Conservation (phyloP, 2,888 invertebrate species). For the Eilema griseolum region DNA sequence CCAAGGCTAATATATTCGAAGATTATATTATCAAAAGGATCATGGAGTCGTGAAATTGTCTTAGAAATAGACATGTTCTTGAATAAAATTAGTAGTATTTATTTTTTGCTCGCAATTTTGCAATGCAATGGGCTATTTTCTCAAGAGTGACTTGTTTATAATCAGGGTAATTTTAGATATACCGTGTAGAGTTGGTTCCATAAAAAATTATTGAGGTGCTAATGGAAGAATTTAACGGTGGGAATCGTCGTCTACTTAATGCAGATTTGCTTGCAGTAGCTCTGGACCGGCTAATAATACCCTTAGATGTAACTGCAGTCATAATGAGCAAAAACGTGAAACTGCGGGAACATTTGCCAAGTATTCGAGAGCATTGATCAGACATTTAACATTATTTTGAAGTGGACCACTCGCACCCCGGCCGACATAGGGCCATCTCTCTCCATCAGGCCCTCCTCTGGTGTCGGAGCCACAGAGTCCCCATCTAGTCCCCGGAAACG, state of each 20-base stretch:
- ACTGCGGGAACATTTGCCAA: background rate
- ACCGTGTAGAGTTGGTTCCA: background rate
- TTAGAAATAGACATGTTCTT: slow-evolving; percentile 4
- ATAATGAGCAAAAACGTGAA: background rate
- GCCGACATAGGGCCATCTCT: too few species aligned
- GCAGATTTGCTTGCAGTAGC: background rate
- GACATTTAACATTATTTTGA: background rate
- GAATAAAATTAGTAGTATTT: slow-evolving; percentile 11
- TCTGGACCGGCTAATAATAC: background rate
- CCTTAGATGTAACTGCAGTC: background rate
- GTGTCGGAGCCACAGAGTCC: too few species aligned
- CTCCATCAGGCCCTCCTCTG: too few species aligned
- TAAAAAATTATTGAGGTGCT: slow-evolving; percentile 8
- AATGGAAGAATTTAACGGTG: background rate
- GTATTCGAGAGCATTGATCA: background rate
- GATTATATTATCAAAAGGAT: slow-evolving; percentile 35
- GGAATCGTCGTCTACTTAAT: background rate
- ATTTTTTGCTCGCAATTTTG: slow-evolving; percentile 5
- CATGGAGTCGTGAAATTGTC: background rate
- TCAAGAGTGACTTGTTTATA: background rate
- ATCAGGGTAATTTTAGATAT: background rate
- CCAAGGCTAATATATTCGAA: slow-evolving; percentile 34
- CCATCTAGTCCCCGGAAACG: too few species aligned
- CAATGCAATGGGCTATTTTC: background rate
- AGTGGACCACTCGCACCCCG: background rate